Conservation (phyloP, 2,888 invertebrate genomes). For the Drosophila heteroneura region DNA sequence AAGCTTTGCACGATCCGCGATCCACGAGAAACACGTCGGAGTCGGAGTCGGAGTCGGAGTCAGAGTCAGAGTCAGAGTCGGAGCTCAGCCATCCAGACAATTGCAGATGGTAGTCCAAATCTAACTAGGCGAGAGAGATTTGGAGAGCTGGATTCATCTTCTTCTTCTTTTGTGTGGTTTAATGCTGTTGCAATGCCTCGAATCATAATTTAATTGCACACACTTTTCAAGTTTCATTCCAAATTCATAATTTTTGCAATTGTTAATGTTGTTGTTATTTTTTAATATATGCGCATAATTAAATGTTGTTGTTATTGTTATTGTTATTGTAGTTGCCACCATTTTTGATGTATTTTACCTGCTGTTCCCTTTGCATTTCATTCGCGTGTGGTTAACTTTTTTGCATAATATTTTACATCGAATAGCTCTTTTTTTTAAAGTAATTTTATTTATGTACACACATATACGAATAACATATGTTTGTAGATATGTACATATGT, state of each 20-base stretch:
- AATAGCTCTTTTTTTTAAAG: background rate
- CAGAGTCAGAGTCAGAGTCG: slow-evolving; percentile 7
- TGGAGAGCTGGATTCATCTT: background rate
- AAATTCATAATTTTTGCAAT: slow-evolving; percentile 60
- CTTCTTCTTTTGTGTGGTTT: slow-evolving; percentile 47
- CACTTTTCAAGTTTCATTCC: slow-evolving; percentile 69
- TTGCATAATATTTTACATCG: slow-evolving; percentile 28
- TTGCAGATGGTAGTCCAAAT: slow-evolving; percentile 27
- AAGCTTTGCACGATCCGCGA: slow-evolving; percentile 58
- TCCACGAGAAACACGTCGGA: slow-evolving; percentile 15
- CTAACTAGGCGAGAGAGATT: slow-evolving; percentile 15
- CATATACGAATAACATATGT: background rate
- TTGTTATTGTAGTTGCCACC: slow-evolving; percentile 14
- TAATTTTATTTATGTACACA: slow-evolving; percentile 1
- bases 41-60: background rate
- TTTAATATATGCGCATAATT: slow-evolving; percentile 67
- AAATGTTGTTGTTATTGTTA: slow-evolving; percentile 21
- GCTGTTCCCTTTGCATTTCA: slow-evolving; percentile 30
- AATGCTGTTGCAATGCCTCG: slow-evolving; percentile 31
- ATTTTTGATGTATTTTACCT: slow-evolving; percentile 24
- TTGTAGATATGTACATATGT: background rate
- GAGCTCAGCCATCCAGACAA: slow-evolving; percentile 28
- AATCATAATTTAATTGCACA: slow-evolving; percentile 62
- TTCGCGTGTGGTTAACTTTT: slow-evolving; percentile 47
- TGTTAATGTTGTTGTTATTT: slow-evolving; percentile 13